Conservation (phyloP, 2,797 vertebrate species). For the Dallia pectoralis region DNA sequence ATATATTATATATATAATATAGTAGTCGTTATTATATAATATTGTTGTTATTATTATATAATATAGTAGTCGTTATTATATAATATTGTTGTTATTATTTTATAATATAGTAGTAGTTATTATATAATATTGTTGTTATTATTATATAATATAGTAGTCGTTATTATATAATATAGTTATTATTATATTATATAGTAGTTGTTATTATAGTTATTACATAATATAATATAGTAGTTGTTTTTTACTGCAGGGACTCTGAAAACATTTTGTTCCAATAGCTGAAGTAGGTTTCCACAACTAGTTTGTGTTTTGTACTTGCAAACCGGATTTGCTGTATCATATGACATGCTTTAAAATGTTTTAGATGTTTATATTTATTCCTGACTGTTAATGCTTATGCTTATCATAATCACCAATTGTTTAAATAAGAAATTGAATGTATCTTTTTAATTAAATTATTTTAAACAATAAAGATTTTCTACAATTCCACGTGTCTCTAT, state of each 20-base stretch:
- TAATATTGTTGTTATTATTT: too few relatives aligned
- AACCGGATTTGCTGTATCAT: conserved; percentile 8
- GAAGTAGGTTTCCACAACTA: neutral
- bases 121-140: too few relatives aligned
- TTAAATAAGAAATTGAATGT: conserved; percentile 8
- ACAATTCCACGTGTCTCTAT: neutral
- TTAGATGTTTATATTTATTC: neutral
- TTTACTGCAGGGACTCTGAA: neutral
- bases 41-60: too few relatives aligned
- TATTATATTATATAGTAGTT: too few relatives aligned
- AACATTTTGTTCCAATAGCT: neutral
- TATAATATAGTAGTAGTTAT: too few relatives aligned
- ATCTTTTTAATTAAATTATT: conserved; percentile 22
- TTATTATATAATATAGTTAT: too few relatives aligned
- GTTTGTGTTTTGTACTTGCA: conserved; percentile 7
- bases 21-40: too few relatives aligned
- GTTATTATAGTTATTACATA: neutral
- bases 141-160: too few relatives aligned
- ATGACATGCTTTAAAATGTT: neutral
- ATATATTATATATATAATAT: too few relatives aligned
- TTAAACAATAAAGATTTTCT: conserved; percentile 22
- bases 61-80: too few relatives aligned
- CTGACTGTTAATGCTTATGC: conserved; percentile 9
- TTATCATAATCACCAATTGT: conserved; percentile 4
- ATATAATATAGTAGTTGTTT: neutral